phyloP scores from a whole-genome alignment of 2,888 invertebrate genomes.

The Clunio marinus region DNA sequence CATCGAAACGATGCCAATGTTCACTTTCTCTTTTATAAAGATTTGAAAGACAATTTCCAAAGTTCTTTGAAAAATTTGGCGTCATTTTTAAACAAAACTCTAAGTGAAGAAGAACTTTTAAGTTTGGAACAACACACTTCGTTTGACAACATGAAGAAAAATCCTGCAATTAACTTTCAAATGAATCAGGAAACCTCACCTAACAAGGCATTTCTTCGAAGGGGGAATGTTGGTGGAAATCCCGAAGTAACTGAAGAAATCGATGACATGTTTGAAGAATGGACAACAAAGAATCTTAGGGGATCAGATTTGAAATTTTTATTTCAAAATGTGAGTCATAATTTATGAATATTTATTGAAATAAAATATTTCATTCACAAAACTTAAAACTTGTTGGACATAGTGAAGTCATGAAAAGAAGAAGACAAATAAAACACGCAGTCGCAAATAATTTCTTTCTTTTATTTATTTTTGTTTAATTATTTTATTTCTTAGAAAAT shows the following conservation, averaged over 20 bases:
- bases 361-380: too few species aligned
- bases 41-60: constrained; percentile 64
- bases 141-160: constrained; percentile 74
- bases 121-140: constrained; percentile 66
- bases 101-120: constrained; percentile 57
- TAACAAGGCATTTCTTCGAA: neutral
- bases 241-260: constrained; percentile 1
- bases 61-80: constrained; percentile 58
- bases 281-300: neutral
- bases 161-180: constrained; percentile 67
- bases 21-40: constrained; percentile 75
- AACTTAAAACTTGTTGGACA: too few species aligned
- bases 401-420: too few species aligned
- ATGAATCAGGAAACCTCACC: neutral
- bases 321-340: too few species aligned
- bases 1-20: constrained; percentile 63
- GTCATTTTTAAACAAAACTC: constrained; percentile 59
- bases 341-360: too few species aligned
- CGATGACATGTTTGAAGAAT: neutral
- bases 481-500: too few species aligned
- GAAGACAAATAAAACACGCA: too few species aligned
- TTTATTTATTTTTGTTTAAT: too few species aligned
- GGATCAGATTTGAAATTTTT: neutral
- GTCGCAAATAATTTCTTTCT: too few species aligned
- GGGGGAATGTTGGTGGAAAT: neutral